Conservation (phyloP, 2,113 vertebrate genomes). For the Jacana jacana region DNA sequence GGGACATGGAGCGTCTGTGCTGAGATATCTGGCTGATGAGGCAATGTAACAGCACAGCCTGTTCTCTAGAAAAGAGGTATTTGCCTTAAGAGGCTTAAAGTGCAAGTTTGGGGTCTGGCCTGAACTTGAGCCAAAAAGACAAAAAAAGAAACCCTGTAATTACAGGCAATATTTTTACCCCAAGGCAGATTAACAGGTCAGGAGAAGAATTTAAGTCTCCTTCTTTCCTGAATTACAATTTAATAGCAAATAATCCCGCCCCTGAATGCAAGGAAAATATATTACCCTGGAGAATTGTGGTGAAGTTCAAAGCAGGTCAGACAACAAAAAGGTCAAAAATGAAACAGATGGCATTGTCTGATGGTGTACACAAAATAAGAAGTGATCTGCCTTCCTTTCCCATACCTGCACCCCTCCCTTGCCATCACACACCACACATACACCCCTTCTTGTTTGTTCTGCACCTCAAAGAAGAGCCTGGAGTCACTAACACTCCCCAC, state of each 20-base stretch:
- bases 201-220: constrained; percentile 37
- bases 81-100: constrained; percentile 19
- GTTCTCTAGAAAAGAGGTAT: not conserved
- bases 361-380: not conserved
- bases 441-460: not conserved
- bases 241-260: constrained; percentile 57
- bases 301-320: constrained; percentile 50
- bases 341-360: constrained; percentile 10
- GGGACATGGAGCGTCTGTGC: not conserved
- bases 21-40: not conserved
- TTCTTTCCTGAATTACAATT: constrained; percentile 23
- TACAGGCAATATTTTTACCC: constrained; percentile 22
- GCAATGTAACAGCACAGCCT: not conserved
- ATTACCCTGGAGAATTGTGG: constrained; percentile 47
- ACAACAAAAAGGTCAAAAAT: constrained; percentile 44
- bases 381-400: not conserved
- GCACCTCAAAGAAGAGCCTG: not conserved
- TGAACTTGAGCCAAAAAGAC: not conserved
- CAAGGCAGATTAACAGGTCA: constrained; percentile 35
- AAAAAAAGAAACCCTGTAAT: not conserved
- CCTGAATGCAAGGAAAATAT: not conserved
- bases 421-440: not conserved
- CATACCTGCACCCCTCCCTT: not conserved
- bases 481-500: not conserved
- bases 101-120: constrained; percentile 5